Base-by-base conservation (phyloP, 1,140 invertebrate genomes). In the Tachypleus tridentatus region DNA sequence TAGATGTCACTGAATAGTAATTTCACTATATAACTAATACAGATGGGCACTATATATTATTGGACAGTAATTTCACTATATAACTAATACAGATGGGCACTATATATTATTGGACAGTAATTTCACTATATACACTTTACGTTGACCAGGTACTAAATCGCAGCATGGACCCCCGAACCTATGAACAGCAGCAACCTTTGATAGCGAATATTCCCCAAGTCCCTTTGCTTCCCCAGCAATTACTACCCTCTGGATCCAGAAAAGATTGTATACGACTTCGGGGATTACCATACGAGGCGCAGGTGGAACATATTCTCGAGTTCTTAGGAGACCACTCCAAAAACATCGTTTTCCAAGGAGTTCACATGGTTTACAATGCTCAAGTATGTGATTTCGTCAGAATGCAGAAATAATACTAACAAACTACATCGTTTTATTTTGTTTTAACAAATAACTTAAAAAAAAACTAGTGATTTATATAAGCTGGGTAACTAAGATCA, bases 281-380 rank as follows among this genome's bases (percentile, higher is more conserved):
- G 29, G 96, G 97, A 49, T 80, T 99, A 51, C 97, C 97, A 3
- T 96, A 94, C 73, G 94, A 98, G 74, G 93, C 94, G 3, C 70
- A 89, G 73, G 95, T 98, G 8, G 93, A 98, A 76, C 91, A 98
- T 72, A 97, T 99, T 69, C 79, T 99, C 3, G 93, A 96, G 65
- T 99, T 99, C 74, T 82, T 99, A 62, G 97, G 95, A 29, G 93
- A 97, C 71, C 89, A 94, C 79, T 89, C 96, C n/a, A 95, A 95
- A 75, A 92, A 93, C 77, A 98, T 99, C 60, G 87, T 97, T 10
- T 94, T 91, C 73, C 94, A 98, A 80, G 96, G 96, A 58, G 93
- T 98, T 29, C 95, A 98, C 73, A 97, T 98, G 93, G 94, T 98
- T 48, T 97, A 93, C 76, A 98, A 97, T 80, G 85, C 93, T 60